Conservation (phyloP, 2,113 vertebrate genomes). For the Pseudorasbora parva region DNA sequence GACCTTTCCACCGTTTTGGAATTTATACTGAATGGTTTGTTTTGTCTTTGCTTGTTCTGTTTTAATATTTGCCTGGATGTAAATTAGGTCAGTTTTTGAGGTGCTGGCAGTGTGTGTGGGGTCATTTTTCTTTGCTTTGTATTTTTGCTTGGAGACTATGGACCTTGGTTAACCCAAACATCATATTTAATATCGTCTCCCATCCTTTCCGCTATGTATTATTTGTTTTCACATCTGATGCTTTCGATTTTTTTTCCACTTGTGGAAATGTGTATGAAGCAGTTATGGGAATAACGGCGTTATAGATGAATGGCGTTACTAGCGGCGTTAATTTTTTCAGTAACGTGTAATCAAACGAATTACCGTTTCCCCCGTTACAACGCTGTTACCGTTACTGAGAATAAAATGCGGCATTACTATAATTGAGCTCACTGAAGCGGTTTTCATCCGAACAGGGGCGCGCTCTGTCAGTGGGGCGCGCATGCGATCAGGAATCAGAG, state of each 20-base stretch:
- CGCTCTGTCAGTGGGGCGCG: too few relatives aligned
- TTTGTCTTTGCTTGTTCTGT: conserved; percentile 45
- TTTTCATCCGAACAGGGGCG: too few relatives aligned
- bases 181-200: conserved; percentile 9
- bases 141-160: background rate
- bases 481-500: too few relatives aligned
- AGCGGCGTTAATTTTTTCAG: too few relatives aligned
- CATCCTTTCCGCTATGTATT: too few relatives aligned
- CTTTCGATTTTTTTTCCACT: background rate
- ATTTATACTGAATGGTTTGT: conserved; percentile 42
- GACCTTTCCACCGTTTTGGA: conserved; percentile 40
- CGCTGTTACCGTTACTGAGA: too few relatives aligned
- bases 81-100: conserved; percentile 6
- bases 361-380: too few relatives aligned
- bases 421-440: too few relatives aligned
- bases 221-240: background rate
- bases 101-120: background rate
- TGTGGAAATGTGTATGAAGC: background rate
- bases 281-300: too few relatives aligned
- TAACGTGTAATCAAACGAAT: too few relatives aligned
- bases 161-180: background rate
- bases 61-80: conserved; percentile 17
- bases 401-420: too few relatives aligned
- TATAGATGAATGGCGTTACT: too few relatives aligned
- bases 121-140: conserved; percentile 23